These are phyloP conservation scores for Sebastes dallii DNA, from an alignment of 2,797 vertebrate species.

Conservation along the genomic window DNA sequence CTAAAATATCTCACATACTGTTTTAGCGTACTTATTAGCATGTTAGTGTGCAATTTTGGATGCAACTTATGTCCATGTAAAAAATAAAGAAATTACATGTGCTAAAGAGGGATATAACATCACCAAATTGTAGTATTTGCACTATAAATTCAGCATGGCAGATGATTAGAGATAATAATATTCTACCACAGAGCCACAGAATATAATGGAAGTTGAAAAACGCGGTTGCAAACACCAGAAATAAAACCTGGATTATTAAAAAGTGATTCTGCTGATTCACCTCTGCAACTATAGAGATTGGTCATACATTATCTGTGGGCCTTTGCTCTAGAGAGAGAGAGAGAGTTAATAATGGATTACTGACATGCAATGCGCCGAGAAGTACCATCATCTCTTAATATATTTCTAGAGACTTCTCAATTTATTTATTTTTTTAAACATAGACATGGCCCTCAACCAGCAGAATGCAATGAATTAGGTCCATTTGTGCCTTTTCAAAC, in stretches of 20 bases:
- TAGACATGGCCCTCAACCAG: not conserved
- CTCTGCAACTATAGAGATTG: not conserved
- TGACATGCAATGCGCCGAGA: not conserved
- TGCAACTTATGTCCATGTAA: not conserved
- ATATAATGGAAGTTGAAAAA: not conserved
- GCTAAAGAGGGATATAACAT: not conserved
- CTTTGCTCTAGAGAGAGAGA: not conserved
- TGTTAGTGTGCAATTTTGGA: too few species aligned
- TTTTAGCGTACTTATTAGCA: too few species aligned
- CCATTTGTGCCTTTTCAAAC: slow-evolving; percentile 10
- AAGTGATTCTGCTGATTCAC: not conserved
- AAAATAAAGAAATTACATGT: not conserved
- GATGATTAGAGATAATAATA: not conserved
- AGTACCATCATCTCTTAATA: not conserved
- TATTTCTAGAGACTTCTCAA: not conserved
- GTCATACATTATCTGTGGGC: not conserved
- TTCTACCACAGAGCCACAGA: not conserved
- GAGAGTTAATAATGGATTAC: not conserved
- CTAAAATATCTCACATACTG: too few species aligned
- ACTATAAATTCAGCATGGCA: not conserved
- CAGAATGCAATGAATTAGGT: slow-evolving; percentile 1
- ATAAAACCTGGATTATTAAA: not conserved
- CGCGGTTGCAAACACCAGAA: not conserved
- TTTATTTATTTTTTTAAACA: not conserved
- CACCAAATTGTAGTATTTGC: not conserved